Evolutionary conservation across 2,113 vertebrate genomes (phyloP).

Genomic region (Heterocephalus glaber): DNA sequence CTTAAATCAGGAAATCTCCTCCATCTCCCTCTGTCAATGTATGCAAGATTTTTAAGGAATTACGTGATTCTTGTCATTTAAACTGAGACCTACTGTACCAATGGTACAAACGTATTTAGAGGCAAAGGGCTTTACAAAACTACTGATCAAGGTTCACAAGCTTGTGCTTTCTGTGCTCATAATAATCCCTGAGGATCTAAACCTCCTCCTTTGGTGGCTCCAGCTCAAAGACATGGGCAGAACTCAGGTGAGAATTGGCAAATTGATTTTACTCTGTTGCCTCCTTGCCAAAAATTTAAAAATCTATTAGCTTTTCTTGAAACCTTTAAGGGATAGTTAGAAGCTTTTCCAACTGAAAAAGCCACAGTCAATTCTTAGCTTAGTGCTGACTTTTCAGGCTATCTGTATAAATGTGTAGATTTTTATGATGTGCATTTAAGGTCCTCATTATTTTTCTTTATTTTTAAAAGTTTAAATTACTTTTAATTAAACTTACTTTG

Average conservation of each 20-base stretch:
- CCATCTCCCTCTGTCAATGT: neutral
- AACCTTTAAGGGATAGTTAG: neutral
- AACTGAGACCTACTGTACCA: neutral
- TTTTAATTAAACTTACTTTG: neutral
- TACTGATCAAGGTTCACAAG: too few relatives aligned
- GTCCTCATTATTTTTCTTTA: neutral
- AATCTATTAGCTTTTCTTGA: neutral
- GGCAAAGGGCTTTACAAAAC: neutral
- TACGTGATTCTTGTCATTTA: neutral
- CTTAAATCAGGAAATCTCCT: neutral
- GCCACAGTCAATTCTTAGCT: neutral
- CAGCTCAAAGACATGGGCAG: neutral
- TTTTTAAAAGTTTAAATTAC: conserved; percentile 1
- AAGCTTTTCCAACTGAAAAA: neutral
- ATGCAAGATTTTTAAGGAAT: neutral
- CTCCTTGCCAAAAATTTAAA: neutral
- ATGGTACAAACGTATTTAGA: neutral
- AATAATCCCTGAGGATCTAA: neutral
- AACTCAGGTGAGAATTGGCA: neutral
- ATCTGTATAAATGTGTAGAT: neutral
- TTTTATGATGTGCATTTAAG: neutral
- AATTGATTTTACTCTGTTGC: neutral
- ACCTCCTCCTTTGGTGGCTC: neutral
- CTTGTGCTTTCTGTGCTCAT: neutral
- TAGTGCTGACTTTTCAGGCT: neutral